Evolutionary conservation across 1,140 invertebrate genomes (phyloP), one percentile per base, ranked within the genome.

Genomic region (Dendrolimus punctatus): DNA sequence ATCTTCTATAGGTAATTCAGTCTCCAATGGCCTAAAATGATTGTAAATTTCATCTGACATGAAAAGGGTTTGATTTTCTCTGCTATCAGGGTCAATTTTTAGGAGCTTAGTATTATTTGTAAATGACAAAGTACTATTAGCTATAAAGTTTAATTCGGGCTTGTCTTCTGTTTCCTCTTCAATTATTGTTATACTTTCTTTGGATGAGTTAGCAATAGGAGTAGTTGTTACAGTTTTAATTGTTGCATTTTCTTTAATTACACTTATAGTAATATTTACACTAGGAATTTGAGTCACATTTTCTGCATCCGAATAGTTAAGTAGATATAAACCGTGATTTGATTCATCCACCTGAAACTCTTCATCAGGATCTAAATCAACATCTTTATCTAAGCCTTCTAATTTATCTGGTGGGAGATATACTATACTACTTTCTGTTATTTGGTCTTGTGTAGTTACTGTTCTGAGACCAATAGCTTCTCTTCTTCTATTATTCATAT

Each of bases 1-100:
- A 60, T 92, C 91, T 68, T 92, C 91, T 39, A 90, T 88, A 0
- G 90, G 89, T 44, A 91, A 76, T 66, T 91, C 90, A 7, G 87
- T 82, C 70, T 91, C 91, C 6, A 91, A 83, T 0, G 90, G 91
- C 10, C 89, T 71, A 63, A 91, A 91, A 55, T 91, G 90, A 57
- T 91, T 91, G 68, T 91, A 91, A 51, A 91, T 68, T 10, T 90
- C 90, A 53, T 90, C 88, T 4, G 90, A 88, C 87, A 91, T 90
- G 57, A 86, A 88, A 10, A 84, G 56, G 8, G 87, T 88, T 59
- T 80, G 76, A 58, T 87, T 87, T 69, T 71, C 82, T 47, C 81
- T 76, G 66, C 81, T 88, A 43, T 79, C 76, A 59, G 57, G 69
- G 37, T 84, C 79, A 40, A 74, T 53, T 69, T 80, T 82, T 39